Evolutionary conservation across 2,113 vertebrate genomes (phyloP), one percentile per base, ranked within the genome.

Genomic region (Lamprologus ornatipinnis): DNA sequence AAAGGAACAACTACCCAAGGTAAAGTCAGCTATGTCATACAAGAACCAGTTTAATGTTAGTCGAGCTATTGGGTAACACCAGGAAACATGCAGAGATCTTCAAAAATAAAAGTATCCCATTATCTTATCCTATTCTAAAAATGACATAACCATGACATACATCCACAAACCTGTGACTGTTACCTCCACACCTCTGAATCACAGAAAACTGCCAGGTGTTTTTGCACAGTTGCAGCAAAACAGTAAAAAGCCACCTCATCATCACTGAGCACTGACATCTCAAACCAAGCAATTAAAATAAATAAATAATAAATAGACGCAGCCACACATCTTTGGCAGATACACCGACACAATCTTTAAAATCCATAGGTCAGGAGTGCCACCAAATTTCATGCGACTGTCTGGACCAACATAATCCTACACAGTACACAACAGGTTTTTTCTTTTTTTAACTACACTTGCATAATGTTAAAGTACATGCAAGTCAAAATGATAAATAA

Each of bases 71-170:
- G 14, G 7, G 9, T 78, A 45, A 81, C 37, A 65, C 26, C 19
- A 10, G 21, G 47, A 49, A 68, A 35, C 54, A 80, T 35, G 8
- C 23, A 55, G 37, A 5, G 8, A 53, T 8, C 40, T 21, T 55
- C 45, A 84, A 81, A 65, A 37, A n/a, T n/a, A 37, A 87, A 80
- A 5, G 45, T 21, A 33, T 75, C 33, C 21, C 57, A 40, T 63
- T 60, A 83, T 87, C 17, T 28, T 78, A 3, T 75, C 23, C 68
- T 47, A 40, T 35, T 23, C 35, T 26, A 26, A 83, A 80, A 60
- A 85, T 91, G 81, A 90, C 82, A 28, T 37, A 40, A 49, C 47
- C 73, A 81, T 89, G 93, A 94, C 83, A 85, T 82, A 83, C 84
- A 85, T 78, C 68, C 73, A n/a, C 81, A 40, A 81, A 75, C 90